These are phyloP conservation scores for Eupithecia dodoneata DNA, from an alignment of 2,888 invertebrate genomes.

Conservation along the genomic window DNA sequence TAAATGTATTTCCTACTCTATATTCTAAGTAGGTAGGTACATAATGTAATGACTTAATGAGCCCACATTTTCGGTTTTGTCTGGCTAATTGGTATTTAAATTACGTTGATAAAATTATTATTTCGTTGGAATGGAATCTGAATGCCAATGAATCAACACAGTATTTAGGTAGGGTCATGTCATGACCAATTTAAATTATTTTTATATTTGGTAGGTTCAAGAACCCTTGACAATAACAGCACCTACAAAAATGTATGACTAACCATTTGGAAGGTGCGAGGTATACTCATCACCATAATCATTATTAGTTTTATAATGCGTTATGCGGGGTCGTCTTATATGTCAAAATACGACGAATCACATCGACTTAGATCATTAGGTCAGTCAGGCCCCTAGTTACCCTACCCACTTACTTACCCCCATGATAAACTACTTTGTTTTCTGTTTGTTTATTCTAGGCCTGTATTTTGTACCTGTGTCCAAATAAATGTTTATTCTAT, in stretches of 20 bases:
- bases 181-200: background rate
- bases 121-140: background rate
- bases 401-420: too few species aligned
- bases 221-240: background rate
- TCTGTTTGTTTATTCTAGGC: too few species aligned
- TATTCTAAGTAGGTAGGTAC: too few species aligned
- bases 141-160: background rate
- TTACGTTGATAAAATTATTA: background rate
- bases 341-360: too few species aligned
- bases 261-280: background rate
- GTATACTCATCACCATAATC: background rate
- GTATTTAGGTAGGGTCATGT: background rate
- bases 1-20: too few species aligned
- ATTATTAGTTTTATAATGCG: background rate
- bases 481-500: too few species aligned
- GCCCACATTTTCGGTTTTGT: background rate
- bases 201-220: background rate
- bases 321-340: too few species aligned
- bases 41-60: background rate
- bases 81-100: background rate
- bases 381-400: too few species aligned
- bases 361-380: too few species aligned
- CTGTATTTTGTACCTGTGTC: too few species aligned
- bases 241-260: background rate
- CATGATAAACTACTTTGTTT: too few species aligned